phyloP scores from a whole-genome alignment of 2,797 vertebrate genomes.

The Apogon hyalosoma region DNA sequence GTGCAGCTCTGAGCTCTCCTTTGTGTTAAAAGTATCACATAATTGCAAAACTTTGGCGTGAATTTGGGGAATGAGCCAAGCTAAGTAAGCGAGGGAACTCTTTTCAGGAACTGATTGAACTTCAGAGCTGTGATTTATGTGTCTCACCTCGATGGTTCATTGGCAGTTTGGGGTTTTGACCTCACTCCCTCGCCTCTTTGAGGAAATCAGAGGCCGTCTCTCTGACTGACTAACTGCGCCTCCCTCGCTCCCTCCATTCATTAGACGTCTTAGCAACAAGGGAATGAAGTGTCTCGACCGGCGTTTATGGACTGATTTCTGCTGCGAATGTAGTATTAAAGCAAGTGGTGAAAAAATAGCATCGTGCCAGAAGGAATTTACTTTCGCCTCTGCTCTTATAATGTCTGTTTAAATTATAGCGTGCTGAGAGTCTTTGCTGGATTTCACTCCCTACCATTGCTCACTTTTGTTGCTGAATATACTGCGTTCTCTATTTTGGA shows the following conservation, averaged over 20 bases:
- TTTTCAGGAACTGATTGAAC: slow-evolving; percentile 43
- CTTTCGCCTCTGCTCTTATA: slow-evolving; percentile 2
- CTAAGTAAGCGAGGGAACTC: slow-evolving; percentile 25
- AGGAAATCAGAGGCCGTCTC: slow-evolving; percentile 47
- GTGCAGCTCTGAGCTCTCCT: not conserved
- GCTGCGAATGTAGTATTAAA: slow-evolving; percentile 49
- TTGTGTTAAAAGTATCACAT: not conserved
- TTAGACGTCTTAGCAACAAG: slow-evolving; percentile 53
- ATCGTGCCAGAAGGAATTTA: not conserved
- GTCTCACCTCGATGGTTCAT: slow-evolving; percentile 63
- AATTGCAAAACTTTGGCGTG: not conserved
- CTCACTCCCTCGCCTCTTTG: slow-evolving; percentile 49
- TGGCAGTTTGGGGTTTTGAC: slow-evolving; percentile 58
- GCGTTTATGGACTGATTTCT: slow-evolving; percentile 55
- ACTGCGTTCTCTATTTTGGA: slow-evolving; percentile 75
- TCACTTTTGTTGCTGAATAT: slow-evolving; percentile 62
- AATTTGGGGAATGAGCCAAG: not conserved
- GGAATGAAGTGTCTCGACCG: slow-evolving; percentile 62
- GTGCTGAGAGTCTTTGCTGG: slow-evolving; percentile 26
- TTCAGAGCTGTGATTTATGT: slow-evolving; percentile 53
- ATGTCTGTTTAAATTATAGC: slow-evolving; percentile 1
- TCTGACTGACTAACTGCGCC: slow-evolving; percentile 38
- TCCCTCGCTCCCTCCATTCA: slow-evolving; percentile 58
- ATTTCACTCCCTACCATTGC: slow-evolving; percentile 40
- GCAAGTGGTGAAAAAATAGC: not conserved